phyloP scores from a whole-genome alignment of 2,113 vertebrate genomes.

The Equus przewalskii region DNA sequence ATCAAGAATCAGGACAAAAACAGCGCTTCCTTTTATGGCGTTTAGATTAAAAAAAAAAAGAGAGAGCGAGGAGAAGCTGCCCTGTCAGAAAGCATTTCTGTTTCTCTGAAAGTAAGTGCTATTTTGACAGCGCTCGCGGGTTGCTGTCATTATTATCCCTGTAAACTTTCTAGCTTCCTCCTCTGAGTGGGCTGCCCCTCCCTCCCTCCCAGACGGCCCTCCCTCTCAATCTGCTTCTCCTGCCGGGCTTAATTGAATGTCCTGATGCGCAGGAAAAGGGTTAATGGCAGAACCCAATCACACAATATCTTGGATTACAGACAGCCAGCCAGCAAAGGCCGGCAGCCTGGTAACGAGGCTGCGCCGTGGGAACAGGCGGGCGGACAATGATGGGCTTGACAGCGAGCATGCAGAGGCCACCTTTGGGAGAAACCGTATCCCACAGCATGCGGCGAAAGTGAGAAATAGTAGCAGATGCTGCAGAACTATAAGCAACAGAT shows the following conservation, averaged over 20 bases:
- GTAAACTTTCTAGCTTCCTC: not conserved
- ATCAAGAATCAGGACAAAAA: constrained; percentile 74
- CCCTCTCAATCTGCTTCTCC: constrained; percentile 62
- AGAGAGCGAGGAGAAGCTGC: not conserved
- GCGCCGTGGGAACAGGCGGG: constrained; percentile 91
- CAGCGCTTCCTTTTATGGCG: constrained; percentile 65
- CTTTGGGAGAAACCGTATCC: constrained; percentile 95
- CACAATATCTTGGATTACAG: constrained; percentile 85
- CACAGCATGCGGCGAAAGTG: constrained; percentile 93
- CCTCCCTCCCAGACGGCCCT: constrained; percentile 37
- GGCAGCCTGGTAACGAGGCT: constrained; percentile 86
- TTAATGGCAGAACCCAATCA: constrained; percentile 82
- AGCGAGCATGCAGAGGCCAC: constrained; percentile 93
- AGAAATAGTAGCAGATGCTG: constrained; percentile 97
- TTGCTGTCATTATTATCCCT: accelerated
- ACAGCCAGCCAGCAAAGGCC: constrained; percentile 84
- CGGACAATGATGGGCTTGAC: constrained; percentile 94
- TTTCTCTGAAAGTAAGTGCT: not conserved
- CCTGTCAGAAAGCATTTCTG: constrained; percentile 1
- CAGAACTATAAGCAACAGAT: constrained; percentile 93
- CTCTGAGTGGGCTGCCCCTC: not conserved
- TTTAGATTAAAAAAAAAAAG: not conserved
- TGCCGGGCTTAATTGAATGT: constrained; percentile 71
- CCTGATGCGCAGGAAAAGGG: constrained; percentile 77
- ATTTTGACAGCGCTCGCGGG: accelerated